phyloP scores from a whole-genome alignment of 2,113 vertebrate species.

The Pristiophorus japonicus region DNA sequence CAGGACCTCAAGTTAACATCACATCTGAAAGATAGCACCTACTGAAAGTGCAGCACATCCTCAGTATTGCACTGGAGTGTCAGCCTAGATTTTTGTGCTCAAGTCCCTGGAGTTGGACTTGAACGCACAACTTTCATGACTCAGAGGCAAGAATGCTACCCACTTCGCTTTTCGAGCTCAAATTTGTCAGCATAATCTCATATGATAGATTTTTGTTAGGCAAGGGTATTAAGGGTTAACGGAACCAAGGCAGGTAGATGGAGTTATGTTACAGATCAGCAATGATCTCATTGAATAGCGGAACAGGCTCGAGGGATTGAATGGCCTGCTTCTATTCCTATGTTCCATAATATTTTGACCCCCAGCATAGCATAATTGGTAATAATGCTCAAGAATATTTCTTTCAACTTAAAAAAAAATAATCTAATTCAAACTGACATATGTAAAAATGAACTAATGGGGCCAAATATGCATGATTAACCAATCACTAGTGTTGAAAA shows the following conservation, averaged over 20 bases:
- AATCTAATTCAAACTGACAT: constrained; percentile 2
- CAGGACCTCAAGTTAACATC: no score
- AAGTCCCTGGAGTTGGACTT: no score
- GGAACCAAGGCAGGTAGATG: background rate
- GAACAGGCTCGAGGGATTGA: background rate
- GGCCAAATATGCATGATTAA: background rate
- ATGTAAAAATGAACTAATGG: background rate
- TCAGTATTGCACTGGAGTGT: no score
- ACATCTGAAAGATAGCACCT: no score
- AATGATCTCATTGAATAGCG: background rate
- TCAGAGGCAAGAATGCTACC: no score
- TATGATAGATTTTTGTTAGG: background rate
- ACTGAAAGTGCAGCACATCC: no score
- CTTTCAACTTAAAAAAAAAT: background rate
- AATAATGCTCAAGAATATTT: background rate
- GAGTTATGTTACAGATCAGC: background rate
- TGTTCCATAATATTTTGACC: background rate
- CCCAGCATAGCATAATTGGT: background rate
- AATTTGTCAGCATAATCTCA: background rate
- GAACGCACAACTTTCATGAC: no score
- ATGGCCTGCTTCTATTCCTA: background rate
- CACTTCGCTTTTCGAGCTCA: no score
- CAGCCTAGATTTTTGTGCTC: no score
- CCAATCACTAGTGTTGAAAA: background rate
- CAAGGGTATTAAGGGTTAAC: background rate